Conservation (phyloP, 2,113 vertebrate species). For the Andinoacara biseriatus region DNA sequence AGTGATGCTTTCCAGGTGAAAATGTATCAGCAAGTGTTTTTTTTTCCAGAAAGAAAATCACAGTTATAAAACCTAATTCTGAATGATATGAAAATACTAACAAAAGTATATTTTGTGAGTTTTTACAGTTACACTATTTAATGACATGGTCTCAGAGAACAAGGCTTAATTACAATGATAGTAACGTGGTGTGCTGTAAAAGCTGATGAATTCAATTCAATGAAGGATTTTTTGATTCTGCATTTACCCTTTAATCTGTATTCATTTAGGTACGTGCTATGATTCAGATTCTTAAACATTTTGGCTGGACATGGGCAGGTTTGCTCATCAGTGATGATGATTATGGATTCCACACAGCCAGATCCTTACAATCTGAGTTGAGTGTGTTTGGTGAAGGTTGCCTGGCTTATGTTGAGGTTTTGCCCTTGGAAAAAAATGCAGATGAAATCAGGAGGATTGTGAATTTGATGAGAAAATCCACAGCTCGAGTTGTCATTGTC, state of each 20-base stretch:
- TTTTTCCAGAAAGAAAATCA: background rate
- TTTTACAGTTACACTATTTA: background rate
- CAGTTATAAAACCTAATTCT: background rate
- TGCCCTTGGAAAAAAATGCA: conserved; percentile 57
- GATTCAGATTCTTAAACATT: conserved; percentile 55
- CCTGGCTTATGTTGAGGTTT: conserved; percentile 70
- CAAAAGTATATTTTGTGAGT: too few relatives aligned
- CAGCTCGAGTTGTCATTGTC: conserved; percentile 59
- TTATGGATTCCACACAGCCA: conserved; percentile 13
- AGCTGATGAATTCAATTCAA: too few relatives aligned
- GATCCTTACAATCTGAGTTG: conserved; percentile 12
- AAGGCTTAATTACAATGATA: too few relatives aligned
- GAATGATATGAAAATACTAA: background rate
- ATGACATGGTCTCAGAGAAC: too few relatives aligned
- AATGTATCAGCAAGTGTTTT: background rate
- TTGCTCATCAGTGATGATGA: conserved; percentile 38
- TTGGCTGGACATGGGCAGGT: conserved; percentile 26
- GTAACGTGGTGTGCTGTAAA: too few relatives aligned
- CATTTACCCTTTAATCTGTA: background rate
- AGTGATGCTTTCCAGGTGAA: conserved; percentile 37
- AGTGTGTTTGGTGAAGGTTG: conserved; percentile 27
- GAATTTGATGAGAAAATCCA: conserved; percentile 56
- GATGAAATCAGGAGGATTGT: conserved; percentile 67
- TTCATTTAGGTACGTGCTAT: conserved; percentile 44
- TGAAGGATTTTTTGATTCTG: too few relatives aligned